A percentile compares a stretch with the other conserved stretches of the same genome.
phyloP scores from a whole-genome alignment of 1,140 invertebrate genomes.

The Aporrectodea caliginosa region DNA sequence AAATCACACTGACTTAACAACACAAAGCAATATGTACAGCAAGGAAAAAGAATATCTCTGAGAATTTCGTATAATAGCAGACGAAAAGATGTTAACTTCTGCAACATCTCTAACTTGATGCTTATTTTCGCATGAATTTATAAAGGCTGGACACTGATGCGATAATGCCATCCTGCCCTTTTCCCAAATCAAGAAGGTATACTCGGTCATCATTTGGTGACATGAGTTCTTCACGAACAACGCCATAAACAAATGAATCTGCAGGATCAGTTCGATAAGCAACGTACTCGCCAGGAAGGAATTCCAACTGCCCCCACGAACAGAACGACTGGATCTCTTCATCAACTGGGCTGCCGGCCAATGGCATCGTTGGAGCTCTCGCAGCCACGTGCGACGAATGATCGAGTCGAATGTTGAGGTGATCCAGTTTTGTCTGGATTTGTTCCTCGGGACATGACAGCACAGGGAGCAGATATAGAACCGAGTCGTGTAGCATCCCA shows the following conservation, averaged over 20 bases:
- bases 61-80: no score
- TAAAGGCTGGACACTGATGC: background rate
- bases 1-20: no score
- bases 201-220: background rate
- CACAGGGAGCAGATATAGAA: conserved; percentile 35
- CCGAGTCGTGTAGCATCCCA: conserved; percentile 31
- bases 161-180: background rate
- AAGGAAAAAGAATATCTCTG: no score
- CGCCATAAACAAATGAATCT: background rate
- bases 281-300: background rate
- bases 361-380: background rate
- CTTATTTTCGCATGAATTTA: background rate
- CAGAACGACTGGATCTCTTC: background rate
- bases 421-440: conserved; percentile 29
- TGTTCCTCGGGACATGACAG: conserved; percentile 27
- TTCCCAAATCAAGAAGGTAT: background rate
- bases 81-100: no score
- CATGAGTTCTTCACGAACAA: background rate
- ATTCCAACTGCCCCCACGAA: background rate
- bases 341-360: background rate
- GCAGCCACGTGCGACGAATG: conserved; percentile 20
- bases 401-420: conserved; percentile 32
- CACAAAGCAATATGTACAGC: no score
- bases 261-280: background rate
- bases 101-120: no score